Evolutionary conservation across 2,888 invertebrate species (phyloP).

Genomic region (Phoronis australis): DNA sequence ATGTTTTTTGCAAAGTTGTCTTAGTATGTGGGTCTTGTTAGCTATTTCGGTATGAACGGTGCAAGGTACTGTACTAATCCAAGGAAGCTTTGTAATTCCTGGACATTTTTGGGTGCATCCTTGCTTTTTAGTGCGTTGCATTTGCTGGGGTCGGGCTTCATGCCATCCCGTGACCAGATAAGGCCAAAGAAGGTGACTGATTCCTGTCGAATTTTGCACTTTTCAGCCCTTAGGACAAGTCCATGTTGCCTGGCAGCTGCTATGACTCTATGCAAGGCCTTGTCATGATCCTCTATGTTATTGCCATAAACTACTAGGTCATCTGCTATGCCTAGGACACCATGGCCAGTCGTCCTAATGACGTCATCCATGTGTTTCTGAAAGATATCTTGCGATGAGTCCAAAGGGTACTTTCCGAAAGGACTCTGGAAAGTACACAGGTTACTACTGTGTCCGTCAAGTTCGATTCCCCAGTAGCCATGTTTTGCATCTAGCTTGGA

Average conservation of each 20-base stretch:
- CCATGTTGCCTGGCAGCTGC: conserved; percentile 3
- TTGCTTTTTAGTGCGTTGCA: conserved; percentile 1
- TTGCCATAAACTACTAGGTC: conserved; percentile 8
- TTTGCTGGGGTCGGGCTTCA: conserved; percentile 7
- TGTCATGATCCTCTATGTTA: conserved; percentile 4
- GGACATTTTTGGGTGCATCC: neutral
- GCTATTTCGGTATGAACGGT: conserved; percentile 6
- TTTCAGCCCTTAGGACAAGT: conserved; percentile 11
- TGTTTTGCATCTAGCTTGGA: conserved; percentile 19
- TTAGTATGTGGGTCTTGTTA: conserved; percentile 3
- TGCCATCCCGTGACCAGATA: conserved; percentile 6
- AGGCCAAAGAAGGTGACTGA: conserved; percentile 13
- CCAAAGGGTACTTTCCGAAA: conserved; percentile 13
- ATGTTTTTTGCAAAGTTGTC: neutral
- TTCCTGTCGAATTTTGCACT: conserved; percentile 7
- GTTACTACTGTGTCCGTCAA: conserved; percentile 11
- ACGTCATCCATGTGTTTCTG: conserved; percentile 13
- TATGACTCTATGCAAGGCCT: conserved; percentile 1
- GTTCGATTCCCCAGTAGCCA: conserved; percentile 17
- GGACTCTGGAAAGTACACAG: conserved; percentile 17
- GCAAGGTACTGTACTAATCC: conserved; percentile 10
- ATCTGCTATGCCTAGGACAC: conserved; percentile 10
- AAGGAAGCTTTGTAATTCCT: conserved; percentile 9
- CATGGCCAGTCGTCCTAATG: conserved; percentile 6
- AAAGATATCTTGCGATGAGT: conserved; percentile 13